Evolutionary conservation across 2,113 vertebrate species (phyloP), one percentile per base, ranked within the genome.

Genomic region (Pseudopodoces humilis): DNA sequence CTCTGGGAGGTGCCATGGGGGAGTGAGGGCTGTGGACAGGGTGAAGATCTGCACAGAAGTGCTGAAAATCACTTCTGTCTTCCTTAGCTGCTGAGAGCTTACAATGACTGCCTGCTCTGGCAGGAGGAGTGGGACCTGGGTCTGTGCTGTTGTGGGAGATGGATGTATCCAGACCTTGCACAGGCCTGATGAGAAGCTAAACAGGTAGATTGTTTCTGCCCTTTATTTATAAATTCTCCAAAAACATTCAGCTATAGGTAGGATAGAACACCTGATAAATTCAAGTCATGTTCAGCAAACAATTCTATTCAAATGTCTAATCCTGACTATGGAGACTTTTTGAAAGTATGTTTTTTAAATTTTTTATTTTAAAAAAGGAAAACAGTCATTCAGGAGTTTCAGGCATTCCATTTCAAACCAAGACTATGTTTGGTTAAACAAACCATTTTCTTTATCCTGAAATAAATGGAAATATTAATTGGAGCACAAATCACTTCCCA

Each of bases 1-100:
- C 35, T 49, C 24, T 46, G 33, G 59, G n/a, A 74, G 35, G 8
- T 65, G 43, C 27, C 0, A 0, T 0, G 0, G 31, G 31, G 10
- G 25, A 33, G 5, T 11, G 9, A 59, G 21, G 12, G 16, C 27
- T 2, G 0, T 21, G 9, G 28, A 31, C 13, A 30, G 16, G 6
- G 11, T 71, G 27, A 33, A 85, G 50, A 83, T 39, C 37, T 64
- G 35, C 33, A 15, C 28, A 50, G 43, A 49, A 23, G 18, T 50
- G 27, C 52, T 89, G 22, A 21, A 75, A 77, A 87, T 28, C 1
- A 1, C 15, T 64, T 71, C 33, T 56, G 49, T 33, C 15, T 91
- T 83, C 35, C 13, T 44, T 25, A 46, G 15, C 15, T 78, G 13
- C 47, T 50, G 37, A 33, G 39, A 43, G 30, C 6, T 74, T 72